These are phyloP conservation scores for Maniola hyperantus DNA, from an alignment of 2,888 invertebrate species.

Conservation along the genomic window DNA sequence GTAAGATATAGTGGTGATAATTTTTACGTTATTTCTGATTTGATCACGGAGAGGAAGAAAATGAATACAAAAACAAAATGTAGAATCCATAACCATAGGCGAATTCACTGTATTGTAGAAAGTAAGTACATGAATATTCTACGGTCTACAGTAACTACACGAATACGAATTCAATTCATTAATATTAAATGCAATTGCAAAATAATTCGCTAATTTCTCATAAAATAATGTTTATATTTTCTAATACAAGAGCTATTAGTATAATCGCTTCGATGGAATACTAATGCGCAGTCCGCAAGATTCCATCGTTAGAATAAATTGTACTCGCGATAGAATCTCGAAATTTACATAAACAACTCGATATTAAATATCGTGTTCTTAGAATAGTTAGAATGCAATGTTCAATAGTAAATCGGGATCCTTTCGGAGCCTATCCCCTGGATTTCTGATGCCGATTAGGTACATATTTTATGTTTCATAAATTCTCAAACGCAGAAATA, in stretches of 20 bases:
- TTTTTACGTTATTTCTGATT: no score
- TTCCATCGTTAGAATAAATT: conserved; percentile 34
- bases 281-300: conserved; percentile 22
- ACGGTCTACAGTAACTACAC: no score
- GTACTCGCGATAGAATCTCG: conserved; percentile 29
- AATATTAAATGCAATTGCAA: conserved; percentile 14
- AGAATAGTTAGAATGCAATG: conserved; percentile 21
- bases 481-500: conserved; percentile 3
- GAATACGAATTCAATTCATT: neutral
- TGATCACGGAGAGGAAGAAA: no score
- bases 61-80: no score
- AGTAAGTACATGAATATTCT: conserved; percentile 10
- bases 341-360: conserved; percentile 35
- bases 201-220: conserved; percentile 19
- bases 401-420: conserved; percentile 21
- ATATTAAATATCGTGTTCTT: conserved; percentile 29
- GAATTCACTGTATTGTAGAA: conserved; percentile 3
- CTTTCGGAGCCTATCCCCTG: conserved; percentile 18
- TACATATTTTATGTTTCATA: conserved; percentile 16
- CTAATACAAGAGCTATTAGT: conserved; percentile 14
- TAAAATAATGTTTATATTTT: conserved; percentile 17
- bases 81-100: no score
- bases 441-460: conserved; percentile 12
- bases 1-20: no score
- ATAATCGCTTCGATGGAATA: conserved; percentile 26